Base-by-base conservation (phyloP, 2,113 vertebrate genomes). In the Benitochromis conjunctus region DNA sequence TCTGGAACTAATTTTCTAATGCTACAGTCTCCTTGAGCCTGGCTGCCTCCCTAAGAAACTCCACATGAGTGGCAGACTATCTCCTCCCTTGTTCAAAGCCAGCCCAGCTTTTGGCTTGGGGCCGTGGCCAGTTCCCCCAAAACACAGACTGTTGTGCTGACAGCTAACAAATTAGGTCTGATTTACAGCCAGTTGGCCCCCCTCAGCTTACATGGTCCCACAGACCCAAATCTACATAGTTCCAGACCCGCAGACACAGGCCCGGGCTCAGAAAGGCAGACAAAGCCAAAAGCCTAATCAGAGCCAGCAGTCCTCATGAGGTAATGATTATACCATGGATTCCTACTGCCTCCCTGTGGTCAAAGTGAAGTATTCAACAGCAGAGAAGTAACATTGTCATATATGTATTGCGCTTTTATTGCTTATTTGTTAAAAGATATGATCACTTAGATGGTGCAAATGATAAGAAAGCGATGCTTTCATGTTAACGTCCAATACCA, bases 161-260 rank as follows among this genome's bases (percentile, higher is more conserved):
- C 96, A 96, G 95, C 93, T 96, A 94, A 96, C 96, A 96, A 96
- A 96, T 96, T 96, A 96, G 96, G 92, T 84, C 92, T 96, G 96
- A 96, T 96, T 96, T 96, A 96, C 92, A 92, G 95, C 95, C 95
- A 94, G 92, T 94, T 92, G 92, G 90, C 93, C 92, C 94, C 93
- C 88, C 85, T 90, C 89, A 66, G 89, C 79, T 88, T 92, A 94
- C 92, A 93, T 64, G 84, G 92, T 92, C 93, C 92, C 92, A 94
- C 94, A 94, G 94, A 95, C 94, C 93, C 93, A 92, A 90, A 95
- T 93, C 91, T 92, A 86, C 93, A 94, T 91, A 93, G 89, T 92
- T 95, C 86, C 93, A 94, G 92, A 95, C 79, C 91, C 91, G 79
- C 95, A 95, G 94, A 94, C 93, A 94, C 82, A 88, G 89, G 91